phyloP scores from a whole-genome alignment of 2,797 vertebrate genomes.

The Arrhamphus sclerolepis region DNA sequence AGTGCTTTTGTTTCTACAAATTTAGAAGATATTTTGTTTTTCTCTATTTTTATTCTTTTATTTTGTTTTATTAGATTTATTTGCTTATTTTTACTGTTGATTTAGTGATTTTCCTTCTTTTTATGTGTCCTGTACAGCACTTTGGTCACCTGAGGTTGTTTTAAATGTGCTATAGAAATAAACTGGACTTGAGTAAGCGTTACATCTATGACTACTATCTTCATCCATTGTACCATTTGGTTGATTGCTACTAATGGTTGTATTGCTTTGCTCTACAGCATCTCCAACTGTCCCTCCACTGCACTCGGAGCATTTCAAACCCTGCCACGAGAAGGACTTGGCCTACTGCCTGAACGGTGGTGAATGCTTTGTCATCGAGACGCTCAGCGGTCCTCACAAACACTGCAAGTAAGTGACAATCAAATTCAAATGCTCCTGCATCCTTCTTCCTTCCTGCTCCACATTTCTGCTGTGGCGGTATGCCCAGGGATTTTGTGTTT shows the following conservation, averaged over 20 bases:
- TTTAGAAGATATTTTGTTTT: too few species aligned
- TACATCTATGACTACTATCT: too few species aligned
- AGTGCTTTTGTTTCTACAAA: too few species aligned
- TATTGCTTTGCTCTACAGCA: slow-evolving; percentile 73
- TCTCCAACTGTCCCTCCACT: slow-evolving; percentile 91
- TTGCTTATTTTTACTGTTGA: too few species aligned
- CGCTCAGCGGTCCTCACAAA: slow-evolving; percentile 94
- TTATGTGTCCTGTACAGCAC: too few species aligned
- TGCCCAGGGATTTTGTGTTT: not conserved
- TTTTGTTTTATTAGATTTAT: too few species aligned
- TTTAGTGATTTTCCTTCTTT: too few species aligned
- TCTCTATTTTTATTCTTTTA: too few species aligned
- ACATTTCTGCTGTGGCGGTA: not conserved
- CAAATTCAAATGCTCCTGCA: not conserved
- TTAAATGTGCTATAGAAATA: too few species aligned
- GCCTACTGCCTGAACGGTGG: slow-evolving; percentile 96
- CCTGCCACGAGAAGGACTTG: slow-evolving; percentile 95
- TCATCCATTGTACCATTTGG: too few species aligned
- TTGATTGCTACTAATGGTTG: slow-evolving; percentile 28
- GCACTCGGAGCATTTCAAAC: slow-evolving; percentile 96
- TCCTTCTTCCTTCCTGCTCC: not conserved
- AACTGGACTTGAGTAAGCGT: too few species aligned
- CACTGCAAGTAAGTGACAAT: slow-evolving; percentile 93
- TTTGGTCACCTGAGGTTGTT: too few species aligned
- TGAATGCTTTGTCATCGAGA: slow-evolving; percentile 98